A percentile compares a stretch with the other conserved stretches of the same genome.
These are phyloP conservation scores for Lithophane ornitopus DNA, from an alignment of 2,888 invertebrate genomes.

Conservation along the genomic window DNA sequence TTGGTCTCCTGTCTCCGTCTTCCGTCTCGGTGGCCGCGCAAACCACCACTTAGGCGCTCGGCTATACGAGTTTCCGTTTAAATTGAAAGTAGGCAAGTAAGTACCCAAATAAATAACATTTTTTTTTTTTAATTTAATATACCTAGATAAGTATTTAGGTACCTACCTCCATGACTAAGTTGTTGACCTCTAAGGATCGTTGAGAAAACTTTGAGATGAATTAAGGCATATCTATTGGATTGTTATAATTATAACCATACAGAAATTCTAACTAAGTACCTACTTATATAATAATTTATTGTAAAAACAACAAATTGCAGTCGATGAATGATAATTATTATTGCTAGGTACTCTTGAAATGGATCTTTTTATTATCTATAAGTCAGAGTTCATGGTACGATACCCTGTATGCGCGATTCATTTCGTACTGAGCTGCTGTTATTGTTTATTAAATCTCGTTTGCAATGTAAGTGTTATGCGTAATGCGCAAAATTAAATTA, in stretches of 20 bases:
- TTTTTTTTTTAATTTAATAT: too few species aligned
- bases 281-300: not conserved
- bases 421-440: constrained; percentile 29
- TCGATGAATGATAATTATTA: constrained; percentile 16
- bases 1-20: too few species aligned
- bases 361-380: constrained; percentile 43
- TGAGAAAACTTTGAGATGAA: not conserved
- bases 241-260: constrained; percentile 6
- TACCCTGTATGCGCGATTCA: constrained; percentile 25
- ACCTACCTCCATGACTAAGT: not conserved
- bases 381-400: constrained; percentile 56
- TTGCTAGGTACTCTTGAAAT: not conserved
- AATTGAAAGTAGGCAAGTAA: too few species aligned
- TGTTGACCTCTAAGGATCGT: not conserved
- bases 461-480: constrained; percentile 19
- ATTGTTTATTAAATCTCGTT: constrained; percentile 45
- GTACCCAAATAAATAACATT: not conserved
- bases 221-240: not conserved
- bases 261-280: not conserved
- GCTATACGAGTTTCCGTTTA: not conserved
- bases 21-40: too few species aligned
- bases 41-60: not conserved
- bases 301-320: constrained; percentile 14
- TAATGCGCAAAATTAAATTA: constrained; percentile 23
- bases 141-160: too few species aligned